These are phyloP conservation scores for Mionectes olivaceus DNA, from an alignment of 2,797 vertebrate species.

Conservation along the genomic window DNA sequence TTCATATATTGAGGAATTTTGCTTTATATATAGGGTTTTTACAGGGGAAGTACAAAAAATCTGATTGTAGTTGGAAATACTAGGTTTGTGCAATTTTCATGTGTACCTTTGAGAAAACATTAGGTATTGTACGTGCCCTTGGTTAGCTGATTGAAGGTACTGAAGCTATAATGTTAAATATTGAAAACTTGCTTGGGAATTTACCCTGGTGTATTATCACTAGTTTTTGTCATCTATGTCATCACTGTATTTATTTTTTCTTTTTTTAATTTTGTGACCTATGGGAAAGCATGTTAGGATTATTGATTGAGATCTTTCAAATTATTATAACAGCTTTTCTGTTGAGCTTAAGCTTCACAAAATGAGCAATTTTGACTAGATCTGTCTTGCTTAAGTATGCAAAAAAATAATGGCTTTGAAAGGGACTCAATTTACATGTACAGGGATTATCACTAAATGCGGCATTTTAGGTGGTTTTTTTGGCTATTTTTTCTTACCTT, in stretches of 20 bases:
- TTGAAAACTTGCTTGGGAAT: not conserved
- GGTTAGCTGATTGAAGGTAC: not conserved
- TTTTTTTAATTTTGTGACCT: not conserved
- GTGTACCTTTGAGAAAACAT: not conserved
- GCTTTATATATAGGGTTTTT: not conserved
- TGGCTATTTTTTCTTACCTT: not conserved
- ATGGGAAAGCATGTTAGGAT: not conserved
- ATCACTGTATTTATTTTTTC: not conserved
- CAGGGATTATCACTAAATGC: not conserved
- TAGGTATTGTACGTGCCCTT: not conserved
- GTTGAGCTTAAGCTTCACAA: not conserved
- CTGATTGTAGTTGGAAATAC: not conserved
- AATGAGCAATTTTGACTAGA: not conserved
- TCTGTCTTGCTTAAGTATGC: not conserved
- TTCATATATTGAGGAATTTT: not conserved
- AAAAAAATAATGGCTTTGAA: not conserved
- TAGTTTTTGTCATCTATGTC: not conserved
- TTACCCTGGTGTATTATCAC: not conserved
- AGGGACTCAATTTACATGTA: not conserved
- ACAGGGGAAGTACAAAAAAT: not conserved
- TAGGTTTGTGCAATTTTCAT: not conserved
- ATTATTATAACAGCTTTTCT: not conserved
- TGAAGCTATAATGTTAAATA: not conserved
- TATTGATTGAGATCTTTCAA: not conserved
- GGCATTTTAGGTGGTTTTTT: constrained; percentile 20